phyloP scores from a whole-genome alignment of 2,113 vertebrate species.

The Egretta garzetta region DNA sequence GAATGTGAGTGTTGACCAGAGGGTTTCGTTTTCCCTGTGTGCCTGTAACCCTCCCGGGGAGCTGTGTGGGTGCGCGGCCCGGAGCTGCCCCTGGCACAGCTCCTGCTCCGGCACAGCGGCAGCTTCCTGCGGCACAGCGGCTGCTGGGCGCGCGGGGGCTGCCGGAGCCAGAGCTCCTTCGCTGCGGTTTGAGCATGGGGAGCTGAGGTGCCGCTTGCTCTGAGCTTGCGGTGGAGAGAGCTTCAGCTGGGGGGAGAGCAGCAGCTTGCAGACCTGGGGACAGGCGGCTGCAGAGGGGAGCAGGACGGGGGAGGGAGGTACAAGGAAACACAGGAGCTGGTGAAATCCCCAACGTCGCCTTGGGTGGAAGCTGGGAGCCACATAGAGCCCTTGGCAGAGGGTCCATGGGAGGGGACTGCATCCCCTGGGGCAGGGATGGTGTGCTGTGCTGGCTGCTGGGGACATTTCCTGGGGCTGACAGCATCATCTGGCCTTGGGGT shows the following conservation, averaged over 20 bases:
- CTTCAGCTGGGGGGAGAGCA: neutral
- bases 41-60: neutral
- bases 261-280: neutral
- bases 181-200: neutral
- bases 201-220: neutral
- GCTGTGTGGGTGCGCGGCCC: neutral
- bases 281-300: fast-evolving
- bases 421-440: fast-evolving
- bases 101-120: neutral
- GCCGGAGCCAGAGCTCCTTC: neutral
- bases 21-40: neutral
- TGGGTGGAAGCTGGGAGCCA: neutral
- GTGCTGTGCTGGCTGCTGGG: neutral
- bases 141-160: fast-evolving
- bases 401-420: neutral
- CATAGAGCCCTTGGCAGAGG: neutral
- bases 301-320: no score
- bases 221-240: fast-evolving
- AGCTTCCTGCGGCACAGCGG: neutral
- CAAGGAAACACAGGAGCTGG: neutral
- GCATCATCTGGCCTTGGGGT: neutral
- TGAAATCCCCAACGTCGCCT: fast-evolving
- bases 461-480: neutral
- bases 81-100: neutral
- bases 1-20: fast-evolving